Percentiles rank a stretch among this genome's conserved stretches.
Conservation (phyloP, 2,888 invertebrate species). For the Drosophila pseudotakahashii region DNA sequence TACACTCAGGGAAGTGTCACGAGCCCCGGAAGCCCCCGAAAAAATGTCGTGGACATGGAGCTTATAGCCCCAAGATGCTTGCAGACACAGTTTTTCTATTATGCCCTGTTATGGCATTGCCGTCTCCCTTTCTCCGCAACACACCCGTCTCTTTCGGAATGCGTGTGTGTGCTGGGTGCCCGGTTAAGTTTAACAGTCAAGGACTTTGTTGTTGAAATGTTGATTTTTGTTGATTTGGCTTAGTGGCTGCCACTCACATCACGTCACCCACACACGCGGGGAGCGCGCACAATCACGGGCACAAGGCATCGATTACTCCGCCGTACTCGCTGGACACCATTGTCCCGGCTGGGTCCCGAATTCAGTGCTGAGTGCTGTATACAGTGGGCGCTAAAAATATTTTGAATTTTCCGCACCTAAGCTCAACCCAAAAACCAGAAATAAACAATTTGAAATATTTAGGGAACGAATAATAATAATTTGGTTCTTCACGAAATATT, state of each 20-base stretch:
- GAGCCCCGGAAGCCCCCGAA: conserved; percentile 2
- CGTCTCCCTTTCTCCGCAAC: conserved; percentile 3
- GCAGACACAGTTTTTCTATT: conserved; percentile 65
- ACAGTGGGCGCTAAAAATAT: no score
- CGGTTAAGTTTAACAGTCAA: conserved; percentile 78
- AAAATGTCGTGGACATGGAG: conserved; percentile 43
- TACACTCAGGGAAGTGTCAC: conserved; percentile 35
- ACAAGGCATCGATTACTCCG: conserved; percentile 31
- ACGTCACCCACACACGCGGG: conserved; percentile 1
- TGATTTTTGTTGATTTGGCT: conserved; percentile 81
- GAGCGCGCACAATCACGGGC: conserved; percentile 19
- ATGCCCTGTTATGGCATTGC: conserved; percentile 62
- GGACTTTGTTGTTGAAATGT: conserved; percentile 80
- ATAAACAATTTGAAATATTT: no score
- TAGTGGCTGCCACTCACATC: conserved; percentile 75
- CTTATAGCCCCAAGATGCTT: conserved; percentile 52
- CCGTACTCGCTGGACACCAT: conserved; percentile 4
- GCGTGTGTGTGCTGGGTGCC: conserved; percentile 43
- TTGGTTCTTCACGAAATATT: no score
- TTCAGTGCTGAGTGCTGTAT: not conserved
- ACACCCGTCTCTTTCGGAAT: not conserved
- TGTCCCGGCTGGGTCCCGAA: not conserved
- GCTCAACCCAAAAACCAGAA: no score
- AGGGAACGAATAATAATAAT: no score
- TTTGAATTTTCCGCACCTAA: no score